phyloP scores from a whole-genome alignment of 2,797 vertebrate genomes.

The Acrossocheilus fasciatus region DNA sequence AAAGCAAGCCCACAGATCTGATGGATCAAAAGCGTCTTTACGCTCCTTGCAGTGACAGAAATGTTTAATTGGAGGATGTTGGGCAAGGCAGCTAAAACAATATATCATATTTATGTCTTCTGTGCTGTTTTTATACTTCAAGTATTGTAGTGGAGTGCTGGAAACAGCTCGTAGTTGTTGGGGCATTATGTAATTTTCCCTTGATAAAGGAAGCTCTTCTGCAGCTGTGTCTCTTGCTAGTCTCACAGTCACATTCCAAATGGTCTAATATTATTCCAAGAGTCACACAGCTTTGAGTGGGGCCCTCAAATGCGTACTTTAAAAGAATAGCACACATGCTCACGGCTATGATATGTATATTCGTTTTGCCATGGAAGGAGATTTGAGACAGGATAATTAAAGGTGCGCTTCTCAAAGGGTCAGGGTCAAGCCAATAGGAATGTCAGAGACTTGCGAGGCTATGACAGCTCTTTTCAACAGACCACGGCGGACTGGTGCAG shows the following conservation, averaged over 20 bases:
- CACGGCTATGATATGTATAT: conserved; percentile 36
- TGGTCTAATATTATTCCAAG: conserved; percentile 58
- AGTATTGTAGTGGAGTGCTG: conserved; percentile 56
- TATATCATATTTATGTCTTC: conserved; percentile 57
- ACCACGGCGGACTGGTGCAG: conserved; percentile 64
- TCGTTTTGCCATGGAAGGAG: conserved; percentile 41
- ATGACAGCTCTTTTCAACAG: conserved; percentile 81
- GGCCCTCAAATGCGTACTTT: conserved; percentile 45
- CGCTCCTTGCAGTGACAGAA: conserved; percentile 68
- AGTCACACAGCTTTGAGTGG: conserved; percentile 45
- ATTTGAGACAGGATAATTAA: conserved; percentile 63
- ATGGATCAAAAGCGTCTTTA: conserved; percentile 80
- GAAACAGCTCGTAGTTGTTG: conserved; percentile 53
- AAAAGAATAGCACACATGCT: conserved; percentile 25
- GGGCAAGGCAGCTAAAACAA: conserved; percentile 66
- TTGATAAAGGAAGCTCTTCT: conserved; percentile 63
- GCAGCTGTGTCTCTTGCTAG: conserved; percentile 65
- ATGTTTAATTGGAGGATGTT: conserved; percentile 71
- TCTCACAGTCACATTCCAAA: conserved; percentile 60
- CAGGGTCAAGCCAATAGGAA: conserved; percentile 78
- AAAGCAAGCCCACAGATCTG: conserved; percentile 77
- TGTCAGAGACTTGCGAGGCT: conserved; percentile 77
- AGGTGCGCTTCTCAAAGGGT: conserved; percentile 64
- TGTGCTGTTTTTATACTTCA: conserved; percentile 44
- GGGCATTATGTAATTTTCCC: conserved; percentile 62